phyloP scores from a whole-genome alignment of 1,140 invertebrate genomes.

The Drosophila dunni region DNA sequence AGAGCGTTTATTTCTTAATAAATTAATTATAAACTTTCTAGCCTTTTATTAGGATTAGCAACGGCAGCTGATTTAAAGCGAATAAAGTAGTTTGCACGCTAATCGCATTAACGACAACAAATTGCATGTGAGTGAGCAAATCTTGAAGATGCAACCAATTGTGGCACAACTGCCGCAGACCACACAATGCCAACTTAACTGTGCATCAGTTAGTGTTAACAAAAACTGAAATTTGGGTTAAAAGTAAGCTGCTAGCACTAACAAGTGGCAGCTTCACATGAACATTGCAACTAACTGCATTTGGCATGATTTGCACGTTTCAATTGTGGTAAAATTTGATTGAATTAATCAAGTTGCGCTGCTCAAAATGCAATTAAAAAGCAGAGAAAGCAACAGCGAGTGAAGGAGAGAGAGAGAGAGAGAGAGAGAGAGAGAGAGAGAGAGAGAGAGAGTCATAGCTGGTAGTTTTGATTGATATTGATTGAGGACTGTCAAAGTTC shows the following conservation, averaged over 20 bases:
- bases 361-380: conserved; percentile 49
- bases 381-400: background rate
- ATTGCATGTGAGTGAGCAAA: conserved; percentile 55
- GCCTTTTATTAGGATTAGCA: background rate
- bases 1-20: too few species aligned
- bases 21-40: too few species aligned
- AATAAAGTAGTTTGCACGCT: conserved; percentile 12
- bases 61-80: conserved; percentile 1
- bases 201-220: background rate
- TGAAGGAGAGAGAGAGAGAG: background rate
- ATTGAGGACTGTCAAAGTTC: conserved; percentile 58
- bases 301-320: conserved; percentile 57
- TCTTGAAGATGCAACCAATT: conserved; percentile 23
- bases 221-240: conserved; percentile 60
- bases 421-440: background rate
- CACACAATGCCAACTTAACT: conserved; percentile 46
- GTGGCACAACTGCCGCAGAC: conserved; percentile 41
- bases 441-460: background rate
- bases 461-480: conserved; percentile 38
- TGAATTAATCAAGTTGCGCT: conserved; percentile 51
- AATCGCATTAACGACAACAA: conserved; percentile 40
- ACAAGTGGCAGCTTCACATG: conserved; percentile 26
- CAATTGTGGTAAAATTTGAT: conserved; percentile 37
- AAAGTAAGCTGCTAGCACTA: conserved; percentile 44
- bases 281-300: background rate